Base-by-base conservation (phyloP, 2,113 vertebrate species). In the Neodon shergylaensis region DNA sequence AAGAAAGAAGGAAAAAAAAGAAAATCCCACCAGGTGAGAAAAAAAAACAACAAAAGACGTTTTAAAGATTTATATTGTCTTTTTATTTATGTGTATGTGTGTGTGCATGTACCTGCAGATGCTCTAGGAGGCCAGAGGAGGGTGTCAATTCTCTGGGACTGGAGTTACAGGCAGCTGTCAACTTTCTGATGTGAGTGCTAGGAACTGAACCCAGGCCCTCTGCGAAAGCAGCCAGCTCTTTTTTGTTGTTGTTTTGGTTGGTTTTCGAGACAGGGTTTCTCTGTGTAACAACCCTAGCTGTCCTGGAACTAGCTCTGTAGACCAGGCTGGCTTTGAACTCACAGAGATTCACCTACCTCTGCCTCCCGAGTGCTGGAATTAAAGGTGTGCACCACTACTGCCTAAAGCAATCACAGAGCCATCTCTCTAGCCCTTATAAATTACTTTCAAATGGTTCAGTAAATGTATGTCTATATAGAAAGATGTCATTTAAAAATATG, bases 41-140 rank as follows among this genome's bases (percentile, higher is more conserved):
- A 91, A 95, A 92, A 96, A 95, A 70, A n/a, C 47, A 90, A 58
- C 31, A 73, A 81, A 42, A 74, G 44, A 65, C 33, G 14, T 85
- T 52, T 87, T 70, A 44, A 65, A 65, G 39, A 87, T 92, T 78
- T 54, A 39, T 3, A 65, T 66, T 63, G n/a, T 81, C 3, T 87
- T 94, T 88, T n/a, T 54, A n/a, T 58, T 22, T 81, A 12, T 54
- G 31, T 22, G 49, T 10, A 2, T 73, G 17, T 54, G 10, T 54
- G 49, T 24, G 21, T 7, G 10, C 4, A 33, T 9, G 14, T 79
- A 8, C 61, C 77, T 91, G 61, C 63, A 84, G 66, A 63, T 31
- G 24, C 24, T 54, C 81, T 42, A 39, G 39, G 61, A 31, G 31
- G 58, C 26, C 58, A 65, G 54, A 65, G 31, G 58, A 65, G 14